Conservation (phyloP, 2,113 vertebrate genomes). For the Catagonus wagneri region DNA sequence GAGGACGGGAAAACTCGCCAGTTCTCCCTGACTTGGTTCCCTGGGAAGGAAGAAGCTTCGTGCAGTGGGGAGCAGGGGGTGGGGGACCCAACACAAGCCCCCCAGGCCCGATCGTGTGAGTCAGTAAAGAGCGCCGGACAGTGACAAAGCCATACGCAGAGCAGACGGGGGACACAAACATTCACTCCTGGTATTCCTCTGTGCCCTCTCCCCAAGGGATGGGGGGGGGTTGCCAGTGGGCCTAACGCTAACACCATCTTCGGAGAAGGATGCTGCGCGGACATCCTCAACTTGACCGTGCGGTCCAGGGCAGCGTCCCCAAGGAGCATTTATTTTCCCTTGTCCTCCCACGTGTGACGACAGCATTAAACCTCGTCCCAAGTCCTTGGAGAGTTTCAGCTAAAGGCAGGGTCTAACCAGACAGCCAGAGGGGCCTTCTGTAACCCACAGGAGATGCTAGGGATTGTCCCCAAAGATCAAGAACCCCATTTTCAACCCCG, state of each 20-base stretch:
- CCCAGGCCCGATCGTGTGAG: constrained; percentile 64
- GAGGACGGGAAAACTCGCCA: fast-evolving
- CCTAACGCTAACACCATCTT: constrained; percentile 2
- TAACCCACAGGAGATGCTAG: background rate
- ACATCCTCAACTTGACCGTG: constrained; percentile 45
- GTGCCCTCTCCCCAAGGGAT: constrained; percentile 16
- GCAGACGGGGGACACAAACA: constrained; percentile 72
- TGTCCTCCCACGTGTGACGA: background rate
- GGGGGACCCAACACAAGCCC: constrained; percentile 50
- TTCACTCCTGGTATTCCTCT: constrained; percentile 68
- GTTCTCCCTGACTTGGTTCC: constrained; percentile 48
- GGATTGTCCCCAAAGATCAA: background rate
- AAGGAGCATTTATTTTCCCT: constrained; percentile 26
- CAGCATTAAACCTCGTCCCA: background rate
- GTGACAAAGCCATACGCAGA: constrained; percentile 75
- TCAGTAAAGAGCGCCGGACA: constrained; percentile 66
- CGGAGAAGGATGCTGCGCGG: background rate
- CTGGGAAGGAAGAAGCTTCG: background rate
- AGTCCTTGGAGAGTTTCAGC: constrained; percentile 44
- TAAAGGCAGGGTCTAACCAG: background rate
- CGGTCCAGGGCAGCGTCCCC: background rate
- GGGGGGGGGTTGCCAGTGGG: background rate
- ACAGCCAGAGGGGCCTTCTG: background rate
- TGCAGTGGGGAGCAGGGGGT: background rate
- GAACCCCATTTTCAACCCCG: background rate